These are phyloP conservation scores for Alligator mississippiensis DNA, from an alignment of 2,113 vertebrate species.

Conservation along the genomic window DNA sequence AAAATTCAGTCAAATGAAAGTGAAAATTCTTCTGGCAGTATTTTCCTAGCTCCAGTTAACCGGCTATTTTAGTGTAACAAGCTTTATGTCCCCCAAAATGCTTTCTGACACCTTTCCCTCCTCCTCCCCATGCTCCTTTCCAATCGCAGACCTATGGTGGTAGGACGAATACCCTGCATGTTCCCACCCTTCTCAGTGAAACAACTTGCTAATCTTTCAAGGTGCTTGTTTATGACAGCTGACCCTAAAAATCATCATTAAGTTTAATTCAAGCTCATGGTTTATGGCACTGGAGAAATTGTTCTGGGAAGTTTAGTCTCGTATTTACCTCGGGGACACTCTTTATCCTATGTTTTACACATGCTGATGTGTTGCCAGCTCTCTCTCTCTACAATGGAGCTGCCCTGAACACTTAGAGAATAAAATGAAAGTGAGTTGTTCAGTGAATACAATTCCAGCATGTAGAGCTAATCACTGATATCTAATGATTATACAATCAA, in stretches of 20 bases:
- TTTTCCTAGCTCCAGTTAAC: constrained; percentile 37
- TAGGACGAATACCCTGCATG: constrained; percentile 3
- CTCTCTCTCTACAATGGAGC: neutral
- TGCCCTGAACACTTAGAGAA: neutral
- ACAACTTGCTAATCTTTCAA: constrained; percentile 20
- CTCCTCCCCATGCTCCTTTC: constrained; percentile 7
- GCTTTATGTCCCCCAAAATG: constrained; percentile 40
- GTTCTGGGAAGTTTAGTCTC: constrained; percentile 34
- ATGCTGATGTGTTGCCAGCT: neutral
- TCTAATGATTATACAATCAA: neutral
- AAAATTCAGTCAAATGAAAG: neutral
- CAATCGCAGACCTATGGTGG: constrained; percentile 34
- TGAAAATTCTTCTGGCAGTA: constrained; percentile 36
- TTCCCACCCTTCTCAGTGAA: constrained; percentile 5
- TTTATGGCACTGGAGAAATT: constrained; percentile 41
- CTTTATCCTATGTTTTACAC: constrained; percentile 31
- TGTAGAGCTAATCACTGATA: constrained; percentile 1
- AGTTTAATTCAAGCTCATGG: constrained; percentile 57
- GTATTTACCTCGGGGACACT: constrained; percentile 24
- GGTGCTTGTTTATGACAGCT: constrained; percentile 54
- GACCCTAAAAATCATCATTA: constrained; percentile 36
- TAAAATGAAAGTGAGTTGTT: neutral
- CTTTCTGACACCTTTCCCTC: neutral
- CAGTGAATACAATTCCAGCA: neutral
- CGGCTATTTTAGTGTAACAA: constrained; percentile 53